Evolutionary conservation across 2,888 invertebrate species (phyloP).

Genomic region (Trisateles emortualis): DNA sequence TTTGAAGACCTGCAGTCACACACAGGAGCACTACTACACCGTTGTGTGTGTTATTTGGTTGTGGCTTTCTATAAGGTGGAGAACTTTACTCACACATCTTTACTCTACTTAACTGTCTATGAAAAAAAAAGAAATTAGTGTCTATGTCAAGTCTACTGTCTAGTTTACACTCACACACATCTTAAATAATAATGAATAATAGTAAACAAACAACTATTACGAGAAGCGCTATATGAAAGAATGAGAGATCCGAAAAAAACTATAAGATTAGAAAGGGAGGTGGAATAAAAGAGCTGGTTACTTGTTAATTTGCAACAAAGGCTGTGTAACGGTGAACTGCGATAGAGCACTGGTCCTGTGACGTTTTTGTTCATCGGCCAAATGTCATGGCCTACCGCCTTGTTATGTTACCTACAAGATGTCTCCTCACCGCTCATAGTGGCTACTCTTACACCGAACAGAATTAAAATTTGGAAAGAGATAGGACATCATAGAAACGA

Average conservation of each 20-base stretch:
- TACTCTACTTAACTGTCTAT: too few species aligned
- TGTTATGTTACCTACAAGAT: slow-evolving; percentile 48
- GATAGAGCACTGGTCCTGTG: slow-evolving; percentile 41
- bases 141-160: too few species aligned
- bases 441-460: slow-evolving; percentile 39
- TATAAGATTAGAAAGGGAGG: not conserved
- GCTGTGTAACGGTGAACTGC: slow-evolving; percentile 36
- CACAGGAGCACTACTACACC: too few species aligned
- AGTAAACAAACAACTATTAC: not conserved
- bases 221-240: not conserved
- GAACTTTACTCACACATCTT: too few species aligned
- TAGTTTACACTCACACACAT: not conserved
- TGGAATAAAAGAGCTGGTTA: not conserved
- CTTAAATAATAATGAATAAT: not conserved
- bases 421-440: slow-evolving; percentile 27
- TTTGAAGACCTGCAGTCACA: too few species aligned
- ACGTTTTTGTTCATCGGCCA: slow-evolving; percentile 51
- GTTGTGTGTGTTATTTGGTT: too few species aligned
- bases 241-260: not conserved
- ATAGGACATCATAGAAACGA: too few species aligned
- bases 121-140: too few species aligned
- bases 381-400: slow-evolving; percentile 67
- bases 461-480: not conserved
- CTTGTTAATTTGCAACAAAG: slow-evolving; percentile 35
- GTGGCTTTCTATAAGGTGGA: too few species aligned